Evolutionary conservation across 2,113 vertebrate genomes (phyloP), one percentile per base, ranked within the genome.

Genomic region (Andinoacara biseriatus): DNA sequence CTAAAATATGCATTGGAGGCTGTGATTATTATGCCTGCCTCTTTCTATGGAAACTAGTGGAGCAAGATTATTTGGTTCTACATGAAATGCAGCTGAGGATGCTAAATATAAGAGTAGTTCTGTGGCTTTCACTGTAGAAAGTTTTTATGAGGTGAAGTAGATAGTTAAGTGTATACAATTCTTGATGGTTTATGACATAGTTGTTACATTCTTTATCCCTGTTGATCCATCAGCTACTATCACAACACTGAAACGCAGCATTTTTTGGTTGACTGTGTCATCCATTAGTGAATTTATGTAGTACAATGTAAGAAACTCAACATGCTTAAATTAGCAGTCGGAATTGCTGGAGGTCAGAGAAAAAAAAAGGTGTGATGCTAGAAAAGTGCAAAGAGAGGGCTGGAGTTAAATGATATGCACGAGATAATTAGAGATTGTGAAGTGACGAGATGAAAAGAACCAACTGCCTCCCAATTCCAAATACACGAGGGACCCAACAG

Each of bases 1-100:
- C 74, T 86, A 78, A 92, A 88, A 91, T 89, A 93, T 89, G 87
- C 89, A 90, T 35, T 52, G 46, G 56, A 75, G 81, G 24, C 63
- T 86, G 83, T 89, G 86, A 91, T 91, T 90, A 87, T 86, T 85
- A 87, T 75, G 40, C 76, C 49, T 75, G 60, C 56, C 38, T 85
- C 82, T 76, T 86, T 91, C 80, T 74, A 57, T 89, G 84, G 76
- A 82, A 62, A 72, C 59, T 63, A 84, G 85, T 84, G 74, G 72
- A 76, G 78, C 59, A 57, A 8, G 22, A 69, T 87, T 85, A 78
- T 86, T 88, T 85, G 75, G 33, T 79, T 82, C 89, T 80, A 59
- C 31, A 74, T 81, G 65, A 86, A 84, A 54, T 78, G 33, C 80
- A 78, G 31, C 58, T 76, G 20, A 49, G 40, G 58, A 76, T 59